phyloP scores from a whole-genome alignment of 2,113 vertebrate species.

The Dasyornis broadbenti region DNA sequence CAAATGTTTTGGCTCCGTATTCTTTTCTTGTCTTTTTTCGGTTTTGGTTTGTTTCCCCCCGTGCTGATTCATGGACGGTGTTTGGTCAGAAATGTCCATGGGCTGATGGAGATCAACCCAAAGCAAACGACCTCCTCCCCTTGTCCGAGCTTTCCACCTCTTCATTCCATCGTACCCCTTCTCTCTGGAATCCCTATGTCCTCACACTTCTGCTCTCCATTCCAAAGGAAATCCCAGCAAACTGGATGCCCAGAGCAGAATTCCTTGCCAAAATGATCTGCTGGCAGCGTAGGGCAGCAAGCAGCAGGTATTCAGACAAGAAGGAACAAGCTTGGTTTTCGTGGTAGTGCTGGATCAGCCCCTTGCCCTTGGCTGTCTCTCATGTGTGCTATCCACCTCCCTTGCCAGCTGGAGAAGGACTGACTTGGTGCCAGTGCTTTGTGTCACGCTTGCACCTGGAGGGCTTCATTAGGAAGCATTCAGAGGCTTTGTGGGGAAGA shows the following conservation, averaged over 20 bases:
- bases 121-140: background rate
- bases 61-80: background rate
- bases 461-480: background rate
- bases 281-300: background rate
- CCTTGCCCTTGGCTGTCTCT: background rate
- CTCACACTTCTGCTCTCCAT: background rate
- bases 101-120: background rate
- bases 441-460: accelerated
- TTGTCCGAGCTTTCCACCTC: background rate
- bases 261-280: background rate
- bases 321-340: slow-evolving; percentile 20
- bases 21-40: background rate
- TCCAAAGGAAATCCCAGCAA: background rate
- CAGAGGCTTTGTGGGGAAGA: background rate
- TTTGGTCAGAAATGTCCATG: background rate
- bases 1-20: background rate
- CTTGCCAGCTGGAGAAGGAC: background rate
- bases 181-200: background rate
- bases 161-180: background rate
- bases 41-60: background rate
- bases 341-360: background rate
- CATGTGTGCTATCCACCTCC: background rate
- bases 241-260: background rate
- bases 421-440: background rate
- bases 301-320: background rate